Conservation (phyloP, 2,113 vertebrate species). For the Eurypyga helias region DNA sequence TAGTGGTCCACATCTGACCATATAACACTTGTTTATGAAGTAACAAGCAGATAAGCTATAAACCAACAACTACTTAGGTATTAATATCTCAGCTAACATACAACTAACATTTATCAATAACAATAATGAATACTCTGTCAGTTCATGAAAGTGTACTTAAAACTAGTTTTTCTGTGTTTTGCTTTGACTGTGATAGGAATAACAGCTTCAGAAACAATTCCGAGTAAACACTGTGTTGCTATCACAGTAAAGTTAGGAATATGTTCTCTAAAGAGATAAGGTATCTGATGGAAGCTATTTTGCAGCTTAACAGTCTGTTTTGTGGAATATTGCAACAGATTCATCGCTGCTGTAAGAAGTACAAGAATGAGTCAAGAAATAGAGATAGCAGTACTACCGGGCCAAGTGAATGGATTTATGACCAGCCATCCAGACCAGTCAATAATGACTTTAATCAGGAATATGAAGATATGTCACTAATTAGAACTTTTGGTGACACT, state of each 20-base stretch:
- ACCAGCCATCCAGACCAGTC: not conserved
- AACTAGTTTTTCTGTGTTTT: not conserved
- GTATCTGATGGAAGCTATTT: not conserved
- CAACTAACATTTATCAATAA: not conserved
- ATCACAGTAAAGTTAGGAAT: not conserved
- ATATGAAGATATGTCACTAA: constrained; percentile 6
- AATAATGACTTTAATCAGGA: not conserved
- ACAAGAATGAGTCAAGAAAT: not conserved
- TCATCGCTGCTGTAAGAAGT: not conserved
- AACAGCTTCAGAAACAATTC: not conserved
- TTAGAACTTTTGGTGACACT: not conserved
- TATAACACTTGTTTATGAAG: not conserved
- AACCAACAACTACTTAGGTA: not conserved
- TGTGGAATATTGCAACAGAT: not conserved
- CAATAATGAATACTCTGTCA: not conserved
- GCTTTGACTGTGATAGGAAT: not conserved
- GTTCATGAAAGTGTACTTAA: not conserved
- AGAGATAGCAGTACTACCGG: not conserved
- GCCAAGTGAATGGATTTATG: constrained; percentile 12
- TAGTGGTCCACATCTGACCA: not conserved
- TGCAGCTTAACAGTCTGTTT: not conserved
- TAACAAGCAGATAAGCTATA: not conserved
- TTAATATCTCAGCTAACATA: not conserved
- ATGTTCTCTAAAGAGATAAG: not conserved
- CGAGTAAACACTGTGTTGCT: not conserved